A percentile compares a stretch with the other conserved stretches of the same genome.
Evolutionary conservation across 2,797 vertebrate genomes (phyloP).

Genomic region (Myotis planiceps): DNA sequence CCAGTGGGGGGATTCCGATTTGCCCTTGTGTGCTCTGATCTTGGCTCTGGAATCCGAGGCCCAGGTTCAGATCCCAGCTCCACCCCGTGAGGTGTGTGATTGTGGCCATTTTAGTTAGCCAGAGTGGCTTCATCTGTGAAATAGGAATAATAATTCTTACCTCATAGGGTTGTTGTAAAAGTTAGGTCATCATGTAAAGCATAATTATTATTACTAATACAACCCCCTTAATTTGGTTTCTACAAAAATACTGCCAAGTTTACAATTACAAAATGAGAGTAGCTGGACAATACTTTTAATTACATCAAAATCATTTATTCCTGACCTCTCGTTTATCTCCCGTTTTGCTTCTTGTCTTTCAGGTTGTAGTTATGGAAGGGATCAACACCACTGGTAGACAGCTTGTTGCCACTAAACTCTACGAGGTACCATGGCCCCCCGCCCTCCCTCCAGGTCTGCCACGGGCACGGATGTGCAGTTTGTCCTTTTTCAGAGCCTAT

Average conservation of each 20-base stretch:
- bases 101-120: neutral
- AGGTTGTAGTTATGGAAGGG: slow-evolving; percentile 95
- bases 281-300: neutral
- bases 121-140: neutral
- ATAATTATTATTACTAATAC: neutral
- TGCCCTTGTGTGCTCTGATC: neutral
- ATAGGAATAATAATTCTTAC: slow-evolving; percentile 4
- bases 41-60: neutral
- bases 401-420: slow-evolving; percentile 91
- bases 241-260: slow-evolving; percentile 13
- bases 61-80: neutral
- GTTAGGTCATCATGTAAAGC: neutral
- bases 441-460: neutral
- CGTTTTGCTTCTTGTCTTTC: slow-evolving; percentile 34
- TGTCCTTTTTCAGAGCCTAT: neutral
- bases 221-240: slow-evolving; percentile 8
- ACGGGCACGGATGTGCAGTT: too few species aligned
- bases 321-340: neutral
- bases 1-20: accelerated
- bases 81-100: neutral
- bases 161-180: neutral
- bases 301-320: neutral
- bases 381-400: slow-evolving; percentile 92
- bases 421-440: slow-evolving; percentile 88
- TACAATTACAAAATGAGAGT: neutral